phyloP scores from a whole-genome alignment of 2,888 invertebrate species.

The Eremobia ochroleuca region DNA sequence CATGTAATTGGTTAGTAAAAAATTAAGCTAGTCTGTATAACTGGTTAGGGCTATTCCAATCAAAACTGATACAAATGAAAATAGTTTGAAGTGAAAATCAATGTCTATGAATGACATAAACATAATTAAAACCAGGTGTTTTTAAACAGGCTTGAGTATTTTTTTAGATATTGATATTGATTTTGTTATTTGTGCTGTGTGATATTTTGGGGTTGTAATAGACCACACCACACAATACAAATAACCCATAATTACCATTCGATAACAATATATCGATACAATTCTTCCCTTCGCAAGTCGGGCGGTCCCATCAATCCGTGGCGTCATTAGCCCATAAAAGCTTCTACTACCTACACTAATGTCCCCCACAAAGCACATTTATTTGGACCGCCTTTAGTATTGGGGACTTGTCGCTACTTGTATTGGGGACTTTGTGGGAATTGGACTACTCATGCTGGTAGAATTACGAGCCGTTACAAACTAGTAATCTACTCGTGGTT shows the following conservation, averaged over 20 bases:
- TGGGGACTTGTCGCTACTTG: slow-evolving; percentile 42
- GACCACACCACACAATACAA: background rate
- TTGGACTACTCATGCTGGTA: slow-evolving; percentile 37
- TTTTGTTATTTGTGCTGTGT: background rate
- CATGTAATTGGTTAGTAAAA: background rate
- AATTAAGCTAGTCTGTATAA: background rate
- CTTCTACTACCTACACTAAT: slow-evolving; percentile 64
- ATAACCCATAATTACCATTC: slow-evolving; percentile 31
- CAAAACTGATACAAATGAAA: background rate
- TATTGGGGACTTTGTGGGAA: slow-evolving; percentile 42
- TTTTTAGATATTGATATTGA: background rate
- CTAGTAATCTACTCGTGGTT: slow-evolving; percentile 31
- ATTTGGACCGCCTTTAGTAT: slow-evolving; percentile 58
- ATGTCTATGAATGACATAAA: background rate
- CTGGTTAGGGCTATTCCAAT: too few species aligned
- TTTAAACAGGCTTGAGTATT: background rate
- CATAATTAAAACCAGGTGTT: background rate
- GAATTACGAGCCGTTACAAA: slow-evolving; percentile 31
- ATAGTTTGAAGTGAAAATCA: background rate
- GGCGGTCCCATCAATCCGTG: slow-evolving; percentile 63
- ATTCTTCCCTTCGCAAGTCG: background rate
- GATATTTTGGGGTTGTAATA: background rate
- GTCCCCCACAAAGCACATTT: slow-evolving; percentile 64
- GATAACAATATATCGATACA: slow-evolving; percentile 47
- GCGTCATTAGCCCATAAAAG: slow-evolving; percentile 71